A percentile compares a stretch with the other conserved stretches of the same genome.
These are phyloP conservation scores for Drosophila rellima DNA, from an alignment of 2,888 invertebrate genomes.

Conservation along the genomic window DNA sequence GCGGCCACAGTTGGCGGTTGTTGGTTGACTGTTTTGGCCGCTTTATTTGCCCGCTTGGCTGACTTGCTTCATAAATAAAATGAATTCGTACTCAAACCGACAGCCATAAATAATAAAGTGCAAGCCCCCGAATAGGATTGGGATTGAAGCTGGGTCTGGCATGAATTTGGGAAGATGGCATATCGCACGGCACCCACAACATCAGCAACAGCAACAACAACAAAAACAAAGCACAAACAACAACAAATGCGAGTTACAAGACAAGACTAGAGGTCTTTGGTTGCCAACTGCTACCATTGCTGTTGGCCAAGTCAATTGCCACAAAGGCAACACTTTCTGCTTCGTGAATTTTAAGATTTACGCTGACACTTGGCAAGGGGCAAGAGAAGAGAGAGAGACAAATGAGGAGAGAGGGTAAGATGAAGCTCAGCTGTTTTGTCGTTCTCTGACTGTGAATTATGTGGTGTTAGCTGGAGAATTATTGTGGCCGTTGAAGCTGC, in stretches of 20 bases:
- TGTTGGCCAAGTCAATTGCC: constrained; percentile 68
- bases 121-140: constrained; percentile 46
- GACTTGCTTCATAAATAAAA: constrained; percentile 76
- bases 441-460: constrained; percentile 64
- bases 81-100: constrained; percentile 76
- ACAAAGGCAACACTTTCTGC: constrained; percentile 74
- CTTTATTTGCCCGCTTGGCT: constrained; percentile 61
- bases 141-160: constrained; percentile 9
- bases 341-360: constrained; percentile 78
- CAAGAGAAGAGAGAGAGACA: not conserved
- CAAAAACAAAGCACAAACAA: constrained; percentile 34
- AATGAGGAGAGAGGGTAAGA: not conserved
- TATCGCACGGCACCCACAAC: constrained; percentile 54
- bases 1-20: constrained; percentile 58
- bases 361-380: constrained; percentile 71
- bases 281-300: constrained; percentile 29
- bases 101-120: constrained; percentile 79
- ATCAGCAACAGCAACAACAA: constrained; percentile 50
- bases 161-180: constrained; percentile 1
- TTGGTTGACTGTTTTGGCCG: constrained; percentile 45
- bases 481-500: constrained; percentile 28
- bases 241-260: constrained; percentile 28
- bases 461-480: constrained; percentile 57
- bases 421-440: constrained; percentile 66
- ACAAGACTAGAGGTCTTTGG: constrained; percentile 9